These are phyloP conservation scores for Griposia aprilina DNA, from an alignment of 2,888 invertebrate genomes.

Conservation along the genomic window DNA sequence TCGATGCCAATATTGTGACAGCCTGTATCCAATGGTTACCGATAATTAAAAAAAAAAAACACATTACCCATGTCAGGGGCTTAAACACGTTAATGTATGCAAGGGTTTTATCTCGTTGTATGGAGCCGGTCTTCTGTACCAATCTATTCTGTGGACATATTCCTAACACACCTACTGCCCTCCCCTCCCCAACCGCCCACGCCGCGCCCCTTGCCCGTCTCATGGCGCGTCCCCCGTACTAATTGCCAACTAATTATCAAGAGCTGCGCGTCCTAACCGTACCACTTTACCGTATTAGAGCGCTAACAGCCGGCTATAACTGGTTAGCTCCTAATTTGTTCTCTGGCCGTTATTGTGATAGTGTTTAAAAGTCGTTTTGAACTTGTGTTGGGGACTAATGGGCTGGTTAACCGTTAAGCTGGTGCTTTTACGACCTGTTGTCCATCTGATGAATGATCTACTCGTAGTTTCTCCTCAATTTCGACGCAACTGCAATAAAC, in stretches of 20 bases:
- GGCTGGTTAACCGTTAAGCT: not conserved
- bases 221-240: slow-evolving; percentile 40
- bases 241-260: slow-evolving; percentile 65
- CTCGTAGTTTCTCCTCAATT: not conserved
- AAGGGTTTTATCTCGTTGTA: not conserved
- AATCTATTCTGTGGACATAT: not conserved
- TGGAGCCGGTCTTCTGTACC: slow-evolving; percentile 1
- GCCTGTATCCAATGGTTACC: not conserved
- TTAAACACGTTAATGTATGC: not conserved
- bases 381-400: not conserved
- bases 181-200: not conserved
- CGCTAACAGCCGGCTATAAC: slow-evolving; percentile 42
- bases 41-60: not conserved
- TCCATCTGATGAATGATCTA: not conserved
- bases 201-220: slow-evolving; percentile 15
- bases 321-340: slow-evolving; percentile 34
- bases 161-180: slow-evolving; percentile 41
- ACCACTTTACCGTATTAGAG: slow-evolving; percentile 50
- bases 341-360: slow-evolving; percentile 21
- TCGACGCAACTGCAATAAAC: not conserved
- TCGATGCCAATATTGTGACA: no score
- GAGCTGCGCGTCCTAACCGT: slow-evolving; percentile 48
- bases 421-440: not conserved
- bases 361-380: slow-evolving; percentile 21
- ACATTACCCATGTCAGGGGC: not conserved